A percentile compares a stretch with the other conserved stretches of the same genome.
Evolutionary conservation across 2,797 vertebrate species (phyloP).

Genomic region (Microctenopoma stevenorrisi): DNA sequence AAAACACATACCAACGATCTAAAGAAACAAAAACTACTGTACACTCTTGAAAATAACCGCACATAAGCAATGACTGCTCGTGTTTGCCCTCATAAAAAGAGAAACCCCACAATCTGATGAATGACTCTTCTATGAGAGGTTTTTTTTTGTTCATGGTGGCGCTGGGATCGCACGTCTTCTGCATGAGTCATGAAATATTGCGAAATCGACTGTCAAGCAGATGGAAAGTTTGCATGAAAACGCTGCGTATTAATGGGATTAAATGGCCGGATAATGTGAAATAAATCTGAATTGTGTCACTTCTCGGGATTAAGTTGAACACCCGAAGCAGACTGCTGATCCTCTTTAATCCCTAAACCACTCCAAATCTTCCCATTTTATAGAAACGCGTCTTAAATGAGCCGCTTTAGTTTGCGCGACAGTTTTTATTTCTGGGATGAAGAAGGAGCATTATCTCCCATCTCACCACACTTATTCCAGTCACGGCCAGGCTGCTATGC

Average conservation of each 20-base stretch:
- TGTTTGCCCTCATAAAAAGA: constrained; percentile 2
- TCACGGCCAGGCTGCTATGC: constrained; percentile 72
- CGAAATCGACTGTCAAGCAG: constrained; percentile 59
- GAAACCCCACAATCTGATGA: constrained; percentile 62
- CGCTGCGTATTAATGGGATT: background rate
- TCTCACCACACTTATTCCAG: constrained; percentile 72
- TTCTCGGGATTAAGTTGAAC: background rate
- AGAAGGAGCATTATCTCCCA: constrained; percentile 20
- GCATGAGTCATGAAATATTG: constrained; percentile 76
- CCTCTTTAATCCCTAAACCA: background rate
- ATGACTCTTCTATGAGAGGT: constrained; percentile 64
- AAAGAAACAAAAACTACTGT: no score
- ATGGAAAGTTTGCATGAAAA: constrained; percentile 64
- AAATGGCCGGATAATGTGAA: background rate
- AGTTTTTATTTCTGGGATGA: background rate
- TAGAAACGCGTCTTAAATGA: constrained; percentile 7
- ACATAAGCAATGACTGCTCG: no score
- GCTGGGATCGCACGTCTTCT: constrained; percentile 60
- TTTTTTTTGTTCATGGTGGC: constrained; percentile 54
- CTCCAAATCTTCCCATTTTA: background rate
- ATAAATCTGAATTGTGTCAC: background rate
- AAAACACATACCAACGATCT: no score
- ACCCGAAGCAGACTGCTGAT: background rate
- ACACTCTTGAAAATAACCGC: no score
- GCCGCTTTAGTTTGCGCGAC: constrained; percentile 8